Percentiles rank a stretch among this genome's conserved stretches.
These are phyloP conservation scores for Stenchaetothrips biformis DNA, from an alignment of 2,888 invertebrate species.

Conservation along the genomic window DNA sequence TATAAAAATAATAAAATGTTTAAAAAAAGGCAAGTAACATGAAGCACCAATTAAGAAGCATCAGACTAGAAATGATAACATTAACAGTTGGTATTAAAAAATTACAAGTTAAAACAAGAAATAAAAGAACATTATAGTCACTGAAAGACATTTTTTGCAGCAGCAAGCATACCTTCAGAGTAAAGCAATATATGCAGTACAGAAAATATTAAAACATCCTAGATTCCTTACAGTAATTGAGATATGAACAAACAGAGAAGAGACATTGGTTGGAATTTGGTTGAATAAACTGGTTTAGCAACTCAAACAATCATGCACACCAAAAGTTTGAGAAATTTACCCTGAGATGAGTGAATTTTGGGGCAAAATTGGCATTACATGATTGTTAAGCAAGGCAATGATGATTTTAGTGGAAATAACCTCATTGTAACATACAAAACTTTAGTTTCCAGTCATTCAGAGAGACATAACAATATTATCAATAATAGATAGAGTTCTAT, in stretches of 20 bases:
- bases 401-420: background rate
- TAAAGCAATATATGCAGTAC: no score
- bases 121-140: no score
- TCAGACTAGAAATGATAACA: background rate
- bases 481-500: background rate
- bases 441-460: background rate
- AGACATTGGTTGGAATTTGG: background rate
- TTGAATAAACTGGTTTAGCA: background rate
- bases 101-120: no score
- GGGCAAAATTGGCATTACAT: background rate
- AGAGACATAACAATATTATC: background rate
- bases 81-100: background rate
- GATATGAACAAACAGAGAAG: no score
- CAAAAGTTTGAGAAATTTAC: background rate
- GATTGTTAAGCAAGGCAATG: background rate
- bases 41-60: slow-evolving; percentile 1
- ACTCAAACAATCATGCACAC: background rate
- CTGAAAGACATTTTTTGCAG: no score
- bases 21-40: background rate
- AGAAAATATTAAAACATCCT: no score
- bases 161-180: no score
- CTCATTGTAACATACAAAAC: background rate
- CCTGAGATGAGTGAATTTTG: background rate
- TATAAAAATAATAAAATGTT: background rate
- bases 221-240: no score